Conservation (phyloP, 1,140 invertebrate species). For the Goniozus legneri region DNA sequence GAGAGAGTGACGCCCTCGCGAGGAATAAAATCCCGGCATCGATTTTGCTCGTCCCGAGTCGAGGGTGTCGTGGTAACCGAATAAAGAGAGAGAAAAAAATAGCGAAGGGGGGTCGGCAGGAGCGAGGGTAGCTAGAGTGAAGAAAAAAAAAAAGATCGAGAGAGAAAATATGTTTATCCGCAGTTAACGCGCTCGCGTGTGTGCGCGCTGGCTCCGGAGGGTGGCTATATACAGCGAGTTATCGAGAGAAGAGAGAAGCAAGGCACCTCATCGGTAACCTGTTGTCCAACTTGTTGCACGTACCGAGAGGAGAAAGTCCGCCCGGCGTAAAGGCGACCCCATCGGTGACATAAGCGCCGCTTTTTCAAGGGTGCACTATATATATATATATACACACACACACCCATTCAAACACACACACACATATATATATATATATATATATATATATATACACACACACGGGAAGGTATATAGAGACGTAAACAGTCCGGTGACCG, state of each 20-base stretch:
- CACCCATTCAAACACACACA: too few relatives aligned
- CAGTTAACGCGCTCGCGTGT: not conserved
- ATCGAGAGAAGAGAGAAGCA: not conserved
- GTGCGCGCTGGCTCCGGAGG: too few relatives aligned
- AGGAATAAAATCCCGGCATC: too few relatives aligned
- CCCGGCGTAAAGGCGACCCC: not conserved
- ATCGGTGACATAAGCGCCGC: conserved; percentile 6
- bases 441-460: not conserved
- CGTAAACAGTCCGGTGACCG: too few relatives aligned
- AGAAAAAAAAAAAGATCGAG: not conserved
- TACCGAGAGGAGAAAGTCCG: not conserved
- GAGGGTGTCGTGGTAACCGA: too few relatives aligned
- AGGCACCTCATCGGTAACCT: not conserved
- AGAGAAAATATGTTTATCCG: not conserved
- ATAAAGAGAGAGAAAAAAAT: too few relatives aligned
- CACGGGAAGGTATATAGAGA: not conserved
- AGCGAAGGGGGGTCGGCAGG: too few relatives aligned
- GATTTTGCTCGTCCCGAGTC: too few relatives aligned
- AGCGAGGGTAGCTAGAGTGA: not conserved
- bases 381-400: conserved; percentile 7
- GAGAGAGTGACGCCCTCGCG: too few relatives aligned
- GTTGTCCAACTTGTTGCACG: conserved; percentile 28
- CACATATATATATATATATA: conserved; percentile 1
- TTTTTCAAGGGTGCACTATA: conserved; percentile 4
- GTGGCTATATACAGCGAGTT: too few relatives aligned